Evolutionary conservation across 2,888 invertebrate species (phyloP), one percentile per base, ranked within the genome.

Genomic region (Smittia sp.): DNA sequence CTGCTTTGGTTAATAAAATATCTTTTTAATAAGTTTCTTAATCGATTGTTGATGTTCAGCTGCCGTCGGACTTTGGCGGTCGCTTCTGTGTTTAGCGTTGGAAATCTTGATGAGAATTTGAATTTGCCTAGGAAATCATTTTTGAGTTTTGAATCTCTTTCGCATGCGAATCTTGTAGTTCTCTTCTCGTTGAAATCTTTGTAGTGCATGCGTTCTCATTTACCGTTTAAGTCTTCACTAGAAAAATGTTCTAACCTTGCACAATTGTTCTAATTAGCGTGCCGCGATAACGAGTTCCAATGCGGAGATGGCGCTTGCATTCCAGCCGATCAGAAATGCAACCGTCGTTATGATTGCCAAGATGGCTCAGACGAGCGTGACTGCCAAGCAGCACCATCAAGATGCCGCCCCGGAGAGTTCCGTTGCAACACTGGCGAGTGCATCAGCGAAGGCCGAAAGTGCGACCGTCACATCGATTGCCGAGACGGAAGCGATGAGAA

Each of bases 391-490:
- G 2, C 46, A 6, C n/a, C 11, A 2, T 15, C 11, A 46, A 79
- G 78, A 76, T 97, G 97, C 79, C 84, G 86, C 18, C 86, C 88
- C 75, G 88, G 89, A 75, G 95, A 97, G 81, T 96, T 89, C 83
- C 85, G 90, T 74, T 98, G 97, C 81, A 79, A 83, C 6, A 87
- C 87, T 75, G 88, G 88, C 79, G 79, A 79, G 77, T 82, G 82
- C 76, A 82, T 79, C 74, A 77, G 79, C 74, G 79, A 80, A 74
- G 79, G 82, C 84, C 78, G 83, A 81, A 77, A 83, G 76, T 89
- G 89, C 79, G 85, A 89, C 78, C 82, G 83, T 27, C 80, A 78
- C 13, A 75, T 76, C 25, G 87, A 89, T 78, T 89, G 89, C 79
- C 80, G 80, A 65, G 85, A 87, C 78, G 84, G 84, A 74, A 83